phyloP scores from a whole-genome alignment of 1,140 invertebrate genomes.

The Plectrocnemia conspersa region DNA sequence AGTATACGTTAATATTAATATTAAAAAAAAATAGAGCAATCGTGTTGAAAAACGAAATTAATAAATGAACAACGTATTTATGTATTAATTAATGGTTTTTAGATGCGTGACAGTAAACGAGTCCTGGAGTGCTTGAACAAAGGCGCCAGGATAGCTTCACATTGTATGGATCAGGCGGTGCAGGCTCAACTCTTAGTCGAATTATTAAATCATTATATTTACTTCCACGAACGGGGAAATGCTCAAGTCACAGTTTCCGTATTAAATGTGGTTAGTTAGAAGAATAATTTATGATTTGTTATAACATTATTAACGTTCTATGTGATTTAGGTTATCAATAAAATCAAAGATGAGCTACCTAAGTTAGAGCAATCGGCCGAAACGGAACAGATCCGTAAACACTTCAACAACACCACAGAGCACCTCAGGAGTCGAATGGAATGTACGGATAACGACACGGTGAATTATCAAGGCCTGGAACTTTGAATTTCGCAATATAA shows the following conservation, averaged over 20 bases:
- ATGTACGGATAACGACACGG: conserved; percentile 57
- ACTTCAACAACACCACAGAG: conserved; percentile 84
- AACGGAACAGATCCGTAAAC: conserved; percentile 92
- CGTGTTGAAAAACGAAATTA: too few species aligned
- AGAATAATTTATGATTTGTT: conserved; percentile 1
- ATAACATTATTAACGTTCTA: neutral
- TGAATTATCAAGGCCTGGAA: conserved; percentile 55
- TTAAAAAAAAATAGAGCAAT: too few species aligned
- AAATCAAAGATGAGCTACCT: conserved; percentile 88
- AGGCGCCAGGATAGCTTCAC: conserved; percentile 87
- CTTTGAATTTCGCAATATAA: too few species aligned
- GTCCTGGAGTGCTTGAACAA: conserved; percentile 96
- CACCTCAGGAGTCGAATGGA: conserved; percentile 67
- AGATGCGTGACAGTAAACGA: conserved; percentile 84
- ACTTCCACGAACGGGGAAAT: conserved; percentile 92
- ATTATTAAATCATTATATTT: conserved; percentile 89
- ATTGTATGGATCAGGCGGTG: conserved; percentile 96
- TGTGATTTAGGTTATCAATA: conserved; percentile 75
- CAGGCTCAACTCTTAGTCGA: conserved; percentile 95
- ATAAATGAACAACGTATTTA: neutral
- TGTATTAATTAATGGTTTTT: conserved; percentile 2
- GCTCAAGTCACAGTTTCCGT: conserved; percentile 62
- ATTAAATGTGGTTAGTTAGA: conserved; percentile 50
- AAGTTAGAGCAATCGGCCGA: conserved; percentile 92
- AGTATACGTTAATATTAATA: neutral